phyloP scores from a whole-genome alignment of 2,797 vertebrate species.

The Tragelaphus oryx region DNA sequence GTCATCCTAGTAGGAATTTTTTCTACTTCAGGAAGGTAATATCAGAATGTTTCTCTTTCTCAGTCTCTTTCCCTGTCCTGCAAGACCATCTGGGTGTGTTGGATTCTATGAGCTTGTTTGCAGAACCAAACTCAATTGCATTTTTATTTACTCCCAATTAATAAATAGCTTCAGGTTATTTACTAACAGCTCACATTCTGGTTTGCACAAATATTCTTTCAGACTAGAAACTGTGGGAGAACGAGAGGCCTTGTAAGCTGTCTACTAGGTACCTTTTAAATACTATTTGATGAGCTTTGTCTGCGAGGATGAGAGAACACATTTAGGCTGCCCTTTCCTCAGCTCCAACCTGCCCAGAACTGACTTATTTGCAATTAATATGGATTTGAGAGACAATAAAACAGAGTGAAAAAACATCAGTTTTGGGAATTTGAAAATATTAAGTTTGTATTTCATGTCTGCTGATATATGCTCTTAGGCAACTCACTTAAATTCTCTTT shows the following conservation, averaged over 20 bases:
- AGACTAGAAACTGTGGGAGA: not conserved
- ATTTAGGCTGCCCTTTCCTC: not conserved
- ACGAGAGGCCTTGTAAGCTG: not conserved
- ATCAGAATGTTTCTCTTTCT: not conserved
- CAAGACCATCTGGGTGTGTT: not conserved
- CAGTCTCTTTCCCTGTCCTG: not conserved
- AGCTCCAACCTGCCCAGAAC: not conserved
- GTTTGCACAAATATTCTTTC: conserved; percentile 33
- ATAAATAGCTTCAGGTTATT: conserved; percentile 38
- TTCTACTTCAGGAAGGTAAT: not conserved
- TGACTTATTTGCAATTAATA: not conserved
- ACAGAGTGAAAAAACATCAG: not conserved
- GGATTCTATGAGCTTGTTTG: not conserved
- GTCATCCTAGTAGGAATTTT: not conserved
- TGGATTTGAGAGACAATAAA: not conserved
- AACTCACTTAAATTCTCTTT: not conserved
- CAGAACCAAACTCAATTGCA: not conserved
- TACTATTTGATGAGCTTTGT: not conserved
- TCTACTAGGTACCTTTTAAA: not conserved
- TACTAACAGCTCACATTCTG: conserved; percentile 10
- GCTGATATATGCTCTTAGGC: not conserved
- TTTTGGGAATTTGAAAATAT: not conserved
- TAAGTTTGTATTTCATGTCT: not conserved
- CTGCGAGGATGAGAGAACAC: not conserved
- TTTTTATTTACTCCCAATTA: conserved; percentile 42